Percentiles rank a stretch among this genome's conserved stretches.
phyloP scores from a whole-genome alignment of 2,888 invertebrate species.

The Cheilosia soror region DNA sequence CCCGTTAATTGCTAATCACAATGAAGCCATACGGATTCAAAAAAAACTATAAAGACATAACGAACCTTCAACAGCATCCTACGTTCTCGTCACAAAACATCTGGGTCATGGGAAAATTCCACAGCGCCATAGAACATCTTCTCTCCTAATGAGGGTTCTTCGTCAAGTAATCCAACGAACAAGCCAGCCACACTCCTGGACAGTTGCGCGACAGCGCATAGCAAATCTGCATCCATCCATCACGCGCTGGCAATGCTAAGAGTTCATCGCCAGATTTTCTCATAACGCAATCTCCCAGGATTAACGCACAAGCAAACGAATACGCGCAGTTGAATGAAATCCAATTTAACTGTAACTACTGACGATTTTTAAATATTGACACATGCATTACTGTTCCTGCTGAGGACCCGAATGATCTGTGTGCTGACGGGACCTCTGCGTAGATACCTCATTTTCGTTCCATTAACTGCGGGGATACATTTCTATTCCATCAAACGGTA shows the following conservation, averaged over 20 bases:
- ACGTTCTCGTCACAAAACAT: constrained; percentile 17
- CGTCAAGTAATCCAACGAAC: constrained; percentile 6
- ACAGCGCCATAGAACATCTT: constrained; percentile 14
- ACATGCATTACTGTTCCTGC: constrained; percentile 6
- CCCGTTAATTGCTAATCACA: constrained; percentile 10
- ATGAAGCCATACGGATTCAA: background rate
- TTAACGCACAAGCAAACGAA: background rate
- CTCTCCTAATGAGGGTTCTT: constrained; percentile 1
- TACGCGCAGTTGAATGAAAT: background rate
- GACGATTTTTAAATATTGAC: constrained; percentile 40
- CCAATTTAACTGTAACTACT: constrained; percentile 40
- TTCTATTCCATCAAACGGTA: constrained; percentile 18
- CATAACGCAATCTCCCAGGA: constrained; percentile 14
- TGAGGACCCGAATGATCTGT: background rate
- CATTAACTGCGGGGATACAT: background rate
- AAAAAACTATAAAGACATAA: constrained; percentile 3
- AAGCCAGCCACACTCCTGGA: constrained; percentile 8
- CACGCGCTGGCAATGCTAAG: background rate
- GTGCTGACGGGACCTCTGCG: background rate
- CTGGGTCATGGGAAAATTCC: constrained; percentile 50
- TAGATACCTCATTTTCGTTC: constrained; percentile 4
- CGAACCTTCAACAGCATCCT: constrained; percentile 12
- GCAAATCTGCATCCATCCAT: constrained; percentile 17
- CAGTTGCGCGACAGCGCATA: constrained; percentile 1
- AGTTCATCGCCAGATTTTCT: constrained; percentile 24